Percentiles rank a stretch among this genome's conserved stretches.
These are phyloP conservation scores for Lithobates sylvaticus DNA, from an alignment of 2,797 vertebrate genomes.

Conservation along the genomic window DNA sequence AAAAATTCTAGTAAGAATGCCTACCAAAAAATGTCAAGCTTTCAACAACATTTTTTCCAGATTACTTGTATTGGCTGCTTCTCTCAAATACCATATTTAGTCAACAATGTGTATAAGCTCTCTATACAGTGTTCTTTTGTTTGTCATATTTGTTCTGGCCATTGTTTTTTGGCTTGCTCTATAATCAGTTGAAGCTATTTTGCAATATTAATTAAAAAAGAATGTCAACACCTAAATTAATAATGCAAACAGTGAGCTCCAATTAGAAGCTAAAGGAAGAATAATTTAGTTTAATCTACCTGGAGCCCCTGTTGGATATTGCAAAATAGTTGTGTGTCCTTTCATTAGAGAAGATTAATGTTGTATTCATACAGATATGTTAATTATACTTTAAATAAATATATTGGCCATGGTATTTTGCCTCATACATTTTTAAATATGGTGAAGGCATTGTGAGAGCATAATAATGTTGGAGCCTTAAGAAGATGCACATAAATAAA, in stretches of 20 bases:
- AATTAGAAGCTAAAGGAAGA: slow-evolving; percentile 14
- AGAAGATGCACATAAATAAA: not conserved
- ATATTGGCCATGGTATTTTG: not conserved
- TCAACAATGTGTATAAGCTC: no score
- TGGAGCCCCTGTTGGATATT: slow-evolving; percentile 38
- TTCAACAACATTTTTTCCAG: no score
- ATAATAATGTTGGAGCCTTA: not conserved
- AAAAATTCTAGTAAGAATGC: no score
- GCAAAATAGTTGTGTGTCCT: slow-evolving; percentile 22
- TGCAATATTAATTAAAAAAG: slow-evolving; percentile 35
- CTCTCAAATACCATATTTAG: no score
- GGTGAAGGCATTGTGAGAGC: not conserved
- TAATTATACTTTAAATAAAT: slow-evolving; percentile 33
- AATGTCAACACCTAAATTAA: slow-evolving; percentile 32
- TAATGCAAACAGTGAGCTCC: slow-evolving; percentile 30
- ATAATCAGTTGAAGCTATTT: slow-evolving; percentile 22
- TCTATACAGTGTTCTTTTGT: not conserved
- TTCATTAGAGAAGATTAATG: slow-evolving; percentile 46
- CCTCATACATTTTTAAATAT: slow-evolving; percentile 28
- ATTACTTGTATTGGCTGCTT: no score
- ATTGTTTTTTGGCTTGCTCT: slow-evolving; percentile 1
- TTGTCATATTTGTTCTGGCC: not conserved
- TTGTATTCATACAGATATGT: slow-evolving; percentile 29
- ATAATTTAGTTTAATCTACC: slow-evolving; percentile 44
- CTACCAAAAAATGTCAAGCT: no score